A percentile compares a stretch with the other conserved stretches of the same genome.
These are phyloP conservation scores for Tarsius wallacei DNA, from an alignment of 2,797 vertebrate genomes.

Conservation along the genomic window DNA sequence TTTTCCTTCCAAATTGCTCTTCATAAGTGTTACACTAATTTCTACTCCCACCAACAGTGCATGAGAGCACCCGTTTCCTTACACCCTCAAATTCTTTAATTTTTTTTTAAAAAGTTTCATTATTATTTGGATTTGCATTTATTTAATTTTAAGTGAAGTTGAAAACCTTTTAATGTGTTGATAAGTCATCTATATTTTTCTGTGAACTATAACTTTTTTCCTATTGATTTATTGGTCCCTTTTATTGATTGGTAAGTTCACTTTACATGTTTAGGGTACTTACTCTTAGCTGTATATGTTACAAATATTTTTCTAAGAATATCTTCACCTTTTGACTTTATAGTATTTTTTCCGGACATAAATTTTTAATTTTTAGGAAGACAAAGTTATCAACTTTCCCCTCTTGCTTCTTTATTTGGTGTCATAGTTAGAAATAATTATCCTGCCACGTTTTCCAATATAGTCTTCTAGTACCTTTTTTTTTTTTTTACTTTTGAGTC, in stretches of 20 bases:
- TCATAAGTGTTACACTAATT: background rate
- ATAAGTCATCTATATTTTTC: background rate
- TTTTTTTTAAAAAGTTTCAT: background rate
- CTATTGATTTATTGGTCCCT: background rate
- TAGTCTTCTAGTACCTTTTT: background rate
- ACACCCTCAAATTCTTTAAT: background rate
- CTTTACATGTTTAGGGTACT: background rate
- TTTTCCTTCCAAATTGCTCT: constrained; percentile 10
- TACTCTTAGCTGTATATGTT: background rate
- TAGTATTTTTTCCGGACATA: background rate
- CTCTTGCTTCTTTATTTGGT: background rate
- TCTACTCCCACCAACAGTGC: background rate
- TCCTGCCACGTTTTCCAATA: background rate
- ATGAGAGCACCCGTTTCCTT: background rate
- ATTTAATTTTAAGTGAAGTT: background rate
- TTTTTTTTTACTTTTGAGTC: background rate
- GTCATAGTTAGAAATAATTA: background rate
- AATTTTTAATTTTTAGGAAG: constrained; percentile 4
- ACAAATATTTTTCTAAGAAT: background rate
- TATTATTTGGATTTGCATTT: background rate
- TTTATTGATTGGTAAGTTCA: background rate
- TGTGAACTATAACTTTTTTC: background rate
- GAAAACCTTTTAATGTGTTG: background rate
- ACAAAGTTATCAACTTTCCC: background rate
- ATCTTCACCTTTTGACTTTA: constrained; percentile 8